phyloP scores from a whole-genome alignment of 2,797 vertebrate genomes.

The Mionectes olivaceus region DNA sequence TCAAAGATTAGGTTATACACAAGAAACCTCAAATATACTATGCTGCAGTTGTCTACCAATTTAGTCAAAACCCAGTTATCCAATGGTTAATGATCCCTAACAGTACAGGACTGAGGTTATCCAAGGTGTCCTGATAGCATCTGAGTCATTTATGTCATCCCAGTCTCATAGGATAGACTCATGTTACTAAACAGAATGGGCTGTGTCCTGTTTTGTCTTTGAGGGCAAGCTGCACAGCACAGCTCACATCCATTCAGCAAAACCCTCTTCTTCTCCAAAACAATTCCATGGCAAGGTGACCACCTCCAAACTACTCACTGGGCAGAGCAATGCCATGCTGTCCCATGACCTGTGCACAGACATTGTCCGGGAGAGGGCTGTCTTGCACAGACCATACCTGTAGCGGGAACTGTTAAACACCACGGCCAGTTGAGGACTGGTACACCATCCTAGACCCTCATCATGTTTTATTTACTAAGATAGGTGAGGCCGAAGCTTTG shows the following conservation, averaged over 20 bases:
- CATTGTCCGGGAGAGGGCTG: not conserved
- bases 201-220: not conserved
- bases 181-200: not conserved
- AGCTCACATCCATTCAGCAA: not conserved
- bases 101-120: not conserved
- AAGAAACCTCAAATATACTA: not conserved
- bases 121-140: not conserved
- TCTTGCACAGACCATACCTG: not conserved
- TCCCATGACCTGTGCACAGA: not conserved
- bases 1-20: not conserved
- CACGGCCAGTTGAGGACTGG: not conserved
- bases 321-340: not conserved
- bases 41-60: not conserved
- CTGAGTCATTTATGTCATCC: not conserved
- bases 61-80: not conserved
- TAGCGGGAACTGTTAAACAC: not conserved
- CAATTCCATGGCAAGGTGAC: not conserved
- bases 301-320: not conserved
- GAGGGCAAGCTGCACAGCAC: not conserved
- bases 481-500: not conserved
- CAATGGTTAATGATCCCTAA: not conserved
- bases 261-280: not conserved
- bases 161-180: not conserved
- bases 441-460: not conserved
- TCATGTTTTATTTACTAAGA: not conserved